Evolutionary conservation across 2,888 invertebrate species (phyloP), one percentile per base, ranked within the genome.

Genomic region (Agrochola lota): DNA sequence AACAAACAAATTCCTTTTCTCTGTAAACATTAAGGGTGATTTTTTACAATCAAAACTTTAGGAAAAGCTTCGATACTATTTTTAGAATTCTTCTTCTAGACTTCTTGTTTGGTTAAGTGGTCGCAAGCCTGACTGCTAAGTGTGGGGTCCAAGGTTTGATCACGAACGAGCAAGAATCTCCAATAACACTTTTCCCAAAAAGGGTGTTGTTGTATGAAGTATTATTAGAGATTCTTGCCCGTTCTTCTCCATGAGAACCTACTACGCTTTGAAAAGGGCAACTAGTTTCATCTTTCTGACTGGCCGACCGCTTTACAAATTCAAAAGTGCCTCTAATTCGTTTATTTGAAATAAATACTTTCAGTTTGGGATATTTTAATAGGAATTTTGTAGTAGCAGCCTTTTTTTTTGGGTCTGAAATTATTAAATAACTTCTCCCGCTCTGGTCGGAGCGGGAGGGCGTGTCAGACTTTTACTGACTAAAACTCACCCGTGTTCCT

Each of bases 1-100:
- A 68, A 43, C n/a, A 77, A 77, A 52, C n/a, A 49, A 77, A 77
- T 57, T 49, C 17, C n/a, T 63, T 5, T 30, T 30, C 52, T 64
- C 30, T 17, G 43, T 43, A 66, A 82, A 35, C 57, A 35, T 52
- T 82, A 35, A 7, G 9, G 15, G 49, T 52, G 49, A 1, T 64
- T 81, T 81, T 80, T 49, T 26, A 8, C 20, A 68, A 57, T 20
- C 12, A 81, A 64, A 55, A 7, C 11, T n/a, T 7, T 0, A 20
- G 4, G 7, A 5, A 1, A 55, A 26, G 2, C n/a, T 57, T 81
- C 26, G 0, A 46, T 55, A 26, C 52, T 35, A 46, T 52, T 71
- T 55, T 72, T 20, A 46, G 43, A 73, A 62, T n/a, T 23, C 60
- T 26, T 80, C 15, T 77, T 55, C n/a, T 73, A 17, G 26, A 69